A percentile compares a stretch with the other conserved stretches of the same genome.
Conservation (phyloP, 2,113 vertebrate species). For the Phaethon lepturus region DNA sequence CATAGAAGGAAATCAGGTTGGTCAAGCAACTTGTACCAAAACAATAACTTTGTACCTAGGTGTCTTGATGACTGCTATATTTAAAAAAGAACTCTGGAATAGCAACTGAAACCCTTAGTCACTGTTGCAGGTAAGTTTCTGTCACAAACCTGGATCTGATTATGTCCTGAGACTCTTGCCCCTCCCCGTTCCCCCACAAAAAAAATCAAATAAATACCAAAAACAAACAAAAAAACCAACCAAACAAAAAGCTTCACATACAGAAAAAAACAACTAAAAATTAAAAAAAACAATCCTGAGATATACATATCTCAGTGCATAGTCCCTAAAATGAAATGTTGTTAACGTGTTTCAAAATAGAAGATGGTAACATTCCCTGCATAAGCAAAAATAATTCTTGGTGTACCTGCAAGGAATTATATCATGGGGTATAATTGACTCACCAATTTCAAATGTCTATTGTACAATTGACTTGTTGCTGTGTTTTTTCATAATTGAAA, state of each 20-base stretch:
- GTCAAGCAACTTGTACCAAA: too few species aligned
- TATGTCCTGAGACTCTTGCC: background rate
- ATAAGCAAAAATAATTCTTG: background rate
- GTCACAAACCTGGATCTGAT: background rate
- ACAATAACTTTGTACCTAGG: rapidly evolving
- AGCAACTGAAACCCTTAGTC: background rate
- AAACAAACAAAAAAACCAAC: background rate
- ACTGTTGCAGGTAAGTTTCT: background rate
- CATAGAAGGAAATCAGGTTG: too few species aligned
- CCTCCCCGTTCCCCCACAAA: rapidly evolving
- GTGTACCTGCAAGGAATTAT: background rate
- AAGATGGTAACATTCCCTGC: background rate
- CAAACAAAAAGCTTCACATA: too few species aligned
- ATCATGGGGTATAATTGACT: background rate
- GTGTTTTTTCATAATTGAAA: background rate
- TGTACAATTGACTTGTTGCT: background rate
- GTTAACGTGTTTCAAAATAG: background rate
- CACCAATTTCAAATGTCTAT: rapidly evolving
- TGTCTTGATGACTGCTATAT: background rate
- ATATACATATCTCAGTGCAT: rapidly evolving
- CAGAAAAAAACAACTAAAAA: background rate
- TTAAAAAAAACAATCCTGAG: background rate
- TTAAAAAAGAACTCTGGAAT: background rate
- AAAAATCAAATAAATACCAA: background rate
- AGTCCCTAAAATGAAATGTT: background rate